phyloP scores from a whole-genome alignment of 53 echinoderm and acorn worm species.

The Glandiceps talaboti region DNA sequence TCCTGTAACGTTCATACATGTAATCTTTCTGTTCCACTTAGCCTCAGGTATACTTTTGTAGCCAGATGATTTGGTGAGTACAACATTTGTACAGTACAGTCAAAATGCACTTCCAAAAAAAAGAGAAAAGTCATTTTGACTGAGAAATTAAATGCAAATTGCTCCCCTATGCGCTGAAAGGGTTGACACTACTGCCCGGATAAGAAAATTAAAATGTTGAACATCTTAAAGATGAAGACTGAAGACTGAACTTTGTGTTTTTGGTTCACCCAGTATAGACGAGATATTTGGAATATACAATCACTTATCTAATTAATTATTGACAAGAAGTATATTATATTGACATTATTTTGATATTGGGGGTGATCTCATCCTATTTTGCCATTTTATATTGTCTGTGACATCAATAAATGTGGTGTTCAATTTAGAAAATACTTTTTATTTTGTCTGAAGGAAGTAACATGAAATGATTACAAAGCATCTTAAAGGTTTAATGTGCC shows the following conservation, averaged over 20 bases:
- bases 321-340: no score
- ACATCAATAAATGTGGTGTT: no score
- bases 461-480: background rate
- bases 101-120: background rate
- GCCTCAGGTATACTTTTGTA: background rate
- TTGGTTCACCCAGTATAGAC: no score
- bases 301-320: no score
- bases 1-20: background rate
- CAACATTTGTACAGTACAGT: background rate
- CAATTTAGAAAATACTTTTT: no score
- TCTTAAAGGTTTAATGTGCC: background rate
- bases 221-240: no score
- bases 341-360: no score
- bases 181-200: background rate
- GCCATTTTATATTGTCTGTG: no score
- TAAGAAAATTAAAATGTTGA: background rate
- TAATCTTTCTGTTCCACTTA: background rate
- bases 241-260: no score
- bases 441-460: no score
- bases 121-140: background rate
- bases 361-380: no score
- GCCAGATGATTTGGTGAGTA: background rate
- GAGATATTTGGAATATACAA: no score
- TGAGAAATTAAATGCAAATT: background rate
- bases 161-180: background rate